phyloP scores from a whole-genome alignment of 2,888 invertebrate species.

The Phasia obesa region DNA sequence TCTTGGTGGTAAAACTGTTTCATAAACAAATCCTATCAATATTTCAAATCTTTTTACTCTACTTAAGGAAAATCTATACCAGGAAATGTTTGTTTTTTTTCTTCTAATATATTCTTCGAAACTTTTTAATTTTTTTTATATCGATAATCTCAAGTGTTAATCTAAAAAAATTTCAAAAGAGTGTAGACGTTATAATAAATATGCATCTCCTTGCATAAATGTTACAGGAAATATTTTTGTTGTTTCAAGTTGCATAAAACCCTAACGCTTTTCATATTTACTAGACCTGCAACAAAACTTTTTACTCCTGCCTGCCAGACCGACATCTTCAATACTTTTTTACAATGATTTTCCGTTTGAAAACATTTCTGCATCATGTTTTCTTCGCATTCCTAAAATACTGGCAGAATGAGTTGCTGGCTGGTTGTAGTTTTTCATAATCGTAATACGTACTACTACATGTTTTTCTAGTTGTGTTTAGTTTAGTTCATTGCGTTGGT shows the following conservation, averaged over 20 bases:
- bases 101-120: neutral
- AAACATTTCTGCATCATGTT: conserved; percentile 32
- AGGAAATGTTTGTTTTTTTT: conserved; percentile 47
- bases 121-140: conserved; percentile 24
- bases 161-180: conserved; percentile 11
- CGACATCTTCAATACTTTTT: conserved; percentile 25
- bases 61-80: conserved; percentile 51
- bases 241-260: neutral
- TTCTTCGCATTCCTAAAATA: conserved; percentile 35
- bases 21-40: conserved; percentile 21
- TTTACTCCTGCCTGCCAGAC: conserved; percentile 5
- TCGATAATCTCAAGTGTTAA: conserved; percentile 53
- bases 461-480: conserved; percentile 25
- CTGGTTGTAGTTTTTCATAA: conserved; percentile 44
- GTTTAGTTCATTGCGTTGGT: conserved; percentile 70
- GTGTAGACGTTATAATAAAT: neutral
- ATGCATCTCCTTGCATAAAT: conserved; percentile 13
- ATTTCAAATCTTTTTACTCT: conserved; percentile 33
- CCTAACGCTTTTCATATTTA: conserved; percentile 7
- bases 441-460: conserved; percentile 22
- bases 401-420: conserved; percentile 18
- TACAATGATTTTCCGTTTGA: conserved; percentile 41
- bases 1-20: conserved; percentile 2
- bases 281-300: conserved; percentile 5
- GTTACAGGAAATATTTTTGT: conserved; percentile 24